Base-by-base conservation (phyloP, 2,888 invertebrate genomes). In the Pristionchus fissidentatus region DNA sequence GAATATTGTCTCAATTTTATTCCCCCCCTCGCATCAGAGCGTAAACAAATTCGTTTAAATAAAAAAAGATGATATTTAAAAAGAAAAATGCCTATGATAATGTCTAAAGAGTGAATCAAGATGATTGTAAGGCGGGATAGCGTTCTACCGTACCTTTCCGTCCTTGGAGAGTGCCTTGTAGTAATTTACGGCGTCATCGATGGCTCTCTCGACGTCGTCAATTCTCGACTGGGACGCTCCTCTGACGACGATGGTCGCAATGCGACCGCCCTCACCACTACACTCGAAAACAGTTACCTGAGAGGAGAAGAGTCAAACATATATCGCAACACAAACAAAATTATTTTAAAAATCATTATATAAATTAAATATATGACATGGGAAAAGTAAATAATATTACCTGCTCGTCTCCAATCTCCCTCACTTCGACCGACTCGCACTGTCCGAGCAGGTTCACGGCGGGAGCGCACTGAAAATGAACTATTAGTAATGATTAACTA, bases 121-220 rank as follows among this genome's bases (percentile, higher is more conserved):
- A n/a, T n/a, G n/a, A n/a, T n/a, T n/a, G n/a, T n/a, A n/a, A n/a
- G n/a, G n/a, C n/a, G n/a, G n/a, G n/a, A n/a, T n/a, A n/a, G n/a
- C n/a, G n/a, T n/a, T n/a, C n/a, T n/a, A n/a, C n/a, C n/a, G n/a
- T 13, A 86, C 87, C 84, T 87, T 87, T 52, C 85, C 88, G 89
- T 94, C 96, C 92, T 95, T 95, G 0, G 96, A 95, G 55, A 97
- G 94, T 82, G 96, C 96, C 93, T 99, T 99, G 94, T 97, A 99
- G 49, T 97, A 98, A 93, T 99, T 99, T 29, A 99, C 97, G 85
- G 97, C 99, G 94, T 99, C 99, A 93, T 99, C 97, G 90, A 99
- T 95, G 41, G 98, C 97, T 85, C 99, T 95, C 93, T 99, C 99
- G 91, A 99, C 96, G 91, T 99, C 99, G 93, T 99, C 99, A 96